Evolutionary conservation across 1,140 invertebrate genomes (phyloP), one percentile per base, ranked within the genome.

Genomic region (Reticulitermes speratus): DNA sequence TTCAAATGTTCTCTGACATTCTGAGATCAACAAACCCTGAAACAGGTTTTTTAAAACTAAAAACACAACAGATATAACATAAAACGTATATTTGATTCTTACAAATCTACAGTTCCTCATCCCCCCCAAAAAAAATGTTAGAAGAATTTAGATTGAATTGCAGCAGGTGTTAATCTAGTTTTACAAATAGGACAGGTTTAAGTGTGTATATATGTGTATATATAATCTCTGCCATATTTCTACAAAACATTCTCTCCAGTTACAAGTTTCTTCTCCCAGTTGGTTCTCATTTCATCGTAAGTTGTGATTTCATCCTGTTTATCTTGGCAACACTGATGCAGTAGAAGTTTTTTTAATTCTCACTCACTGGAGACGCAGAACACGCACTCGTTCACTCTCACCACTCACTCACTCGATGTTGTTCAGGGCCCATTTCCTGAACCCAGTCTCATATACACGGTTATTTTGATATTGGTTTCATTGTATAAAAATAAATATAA

Each of bases 11-110:
- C 82, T 30, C 48, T 12, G 83, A 44, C 81, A 45, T 65, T 83
- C 44, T 86, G 86, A 86, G 86, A 86, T 86, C 86, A 86, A 86
- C 82, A 84, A 85, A 82, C 82, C 86, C 81, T 86, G 85, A 86
- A 86, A 86, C 52, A 84, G 48, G 81, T 83, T 14, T 32, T 84
- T 84, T 65, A n/a, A 44, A 82, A 83, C 21, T 82, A 83, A 86
- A 86, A 55, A 75, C 59, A 38, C 38, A 44, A 44, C 32, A 59
- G 75, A 55, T 59, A 44, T 82, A 65, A 69, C 38, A 38, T 48
- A 85, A 85, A 85, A 25, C 55, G 38, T 16, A 65, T 14, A 81
- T 23, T 55, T 85, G 55, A 65, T 75, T 55, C 59, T 85, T 85
- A 69, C 12, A 65, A 44, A 19, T 85, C 21, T 52, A 38, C 12